Evolutionary conservation across 2,797 vertebrate genomes (phyloP).

Genomic region (Sitta carolinensis): DNA sequence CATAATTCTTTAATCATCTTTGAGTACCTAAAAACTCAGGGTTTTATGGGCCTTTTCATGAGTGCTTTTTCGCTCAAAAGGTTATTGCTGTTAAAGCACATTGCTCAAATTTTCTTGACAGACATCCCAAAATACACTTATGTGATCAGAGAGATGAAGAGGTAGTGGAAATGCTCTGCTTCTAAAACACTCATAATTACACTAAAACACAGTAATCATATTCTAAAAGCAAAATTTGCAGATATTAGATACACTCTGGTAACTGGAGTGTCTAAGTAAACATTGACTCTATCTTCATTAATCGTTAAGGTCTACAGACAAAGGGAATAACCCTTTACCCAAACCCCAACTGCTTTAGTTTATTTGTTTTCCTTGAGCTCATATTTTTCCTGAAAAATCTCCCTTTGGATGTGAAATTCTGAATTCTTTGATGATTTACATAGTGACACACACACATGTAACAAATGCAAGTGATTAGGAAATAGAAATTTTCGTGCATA

Average conservation of each 20-base stretch:
- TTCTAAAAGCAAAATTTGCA: conserved; percentile 2
- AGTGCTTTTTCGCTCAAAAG: conserved; percentile 10
- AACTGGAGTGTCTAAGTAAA: not conserved
- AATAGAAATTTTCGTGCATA: not conserved
- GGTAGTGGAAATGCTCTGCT: not conserved
- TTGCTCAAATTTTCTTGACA: conserved; percentile 38
- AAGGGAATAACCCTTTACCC: not conserved
- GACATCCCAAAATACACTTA: not conserved
- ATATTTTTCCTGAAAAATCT: not conserved
- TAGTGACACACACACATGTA: not conserved
- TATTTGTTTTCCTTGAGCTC: not conserved
- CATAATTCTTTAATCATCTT: not conserved
- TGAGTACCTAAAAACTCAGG: not conserved
- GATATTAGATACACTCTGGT: not conserved
- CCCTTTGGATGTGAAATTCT: not conserved
- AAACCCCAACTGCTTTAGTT: not conserved
- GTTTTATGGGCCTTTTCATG: not conserved
- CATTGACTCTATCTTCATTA: not conserved
- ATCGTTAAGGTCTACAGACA: not conserved
- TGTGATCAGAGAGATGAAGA: not conserved
- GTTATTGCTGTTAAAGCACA: conserved; percentile 12
- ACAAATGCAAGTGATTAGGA: not conserved
- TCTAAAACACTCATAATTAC: conserved; percentile 5
- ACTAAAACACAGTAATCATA: conserved; percentile 15
- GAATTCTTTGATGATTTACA: not conserved